Evolutionary conservation across 2,888 invertebrate genomes (phyloP), one percentile per base, ranked within the genome.

Genomic region (Drosophila meridionalis): DNA sequence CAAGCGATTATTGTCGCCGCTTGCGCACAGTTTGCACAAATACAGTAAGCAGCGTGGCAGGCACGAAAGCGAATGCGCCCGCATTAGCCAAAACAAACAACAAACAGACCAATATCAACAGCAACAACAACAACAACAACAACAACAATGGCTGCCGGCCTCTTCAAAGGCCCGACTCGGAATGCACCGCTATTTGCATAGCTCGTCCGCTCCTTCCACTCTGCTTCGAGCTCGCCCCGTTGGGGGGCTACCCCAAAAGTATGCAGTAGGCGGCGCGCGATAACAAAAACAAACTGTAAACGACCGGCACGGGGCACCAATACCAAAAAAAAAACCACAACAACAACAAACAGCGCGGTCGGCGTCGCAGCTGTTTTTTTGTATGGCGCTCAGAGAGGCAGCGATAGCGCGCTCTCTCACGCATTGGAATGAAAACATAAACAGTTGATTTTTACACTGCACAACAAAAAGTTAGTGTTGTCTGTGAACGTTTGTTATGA

Each of bases 221-320:
- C n/a, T 4, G 34, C 36, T n/a, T 20, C 28, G 63, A 28, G 38
- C 28, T n/a, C 4, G 14, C 36, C 52, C 38, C 11, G 36, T 30
- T 48, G 48, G 45, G 59, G 62, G 64, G 57, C 55, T 72, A 71
- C 77, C 85, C 85, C 74, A 83, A 87, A 85, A 87, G 87, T 87
- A 85, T 85, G 85, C 85, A 85, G 83, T 80, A 69, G 68, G 80
- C 76, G 57, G 30, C 65, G 56, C 42, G 42, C 60, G 87, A 84
- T 87, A 84, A 85, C 80, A 76, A 84, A 84, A 84, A 83, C 85
- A 87, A 82, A 84, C 75, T 66, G 60, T 77, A 14, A 81, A 67
- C 63, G 64, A 73, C 85, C 85, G 87, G 85, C 87, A 80, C 74
- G 72, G 48, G 53, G 42, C 68, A 70, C 77, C 38, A 74, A 73